phyloP scores from a whole-genome alignment of 2,797 vertebrate species.

The Lepus townsendii region DNA sequence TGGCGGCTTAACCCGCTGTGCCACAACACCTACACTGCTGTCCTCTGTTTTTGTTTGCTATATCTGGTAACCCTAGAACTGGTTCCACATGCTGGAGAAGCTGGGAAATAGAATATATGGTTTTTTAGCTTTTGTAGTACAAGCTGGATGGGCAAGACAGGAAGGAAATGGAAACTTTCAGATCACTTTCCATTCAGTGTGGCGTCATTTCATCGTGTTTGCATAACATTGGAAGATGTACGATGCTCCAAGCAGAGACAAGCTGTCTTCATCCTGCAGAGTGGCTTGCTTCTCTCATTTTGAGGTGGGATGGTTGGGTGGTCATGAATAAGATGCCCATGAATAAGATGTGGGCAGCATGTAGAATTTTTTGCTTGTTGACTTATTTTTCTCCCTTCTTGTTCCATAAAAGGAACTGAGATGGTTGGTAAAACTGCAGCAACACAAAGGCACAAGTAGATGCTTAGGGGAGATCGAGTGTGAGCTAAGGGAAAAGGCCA shows the following conservation, averaged over 20 bases:
- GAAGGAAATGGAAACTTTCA: not conserved
- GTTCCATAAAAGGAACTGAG: not conserved
- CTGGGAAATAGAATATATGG: not conserved
- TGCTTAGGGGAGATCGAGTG: not conserved
- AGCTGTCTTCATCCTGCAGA: not conserved
- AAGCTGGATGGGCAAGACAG: not conserved
- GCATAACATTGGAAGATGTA: not conserved
- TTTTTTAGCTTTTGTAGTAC: not conserved
- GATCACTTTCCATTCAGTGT: not conserved
- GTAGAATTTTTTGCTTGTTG: not conserved
- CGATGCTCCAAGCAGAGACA: not conserved
- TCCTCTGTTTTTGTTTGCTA: not conserved
- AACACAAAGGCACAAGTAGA: not conserved
- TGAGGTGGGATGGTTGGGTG: accelerated
- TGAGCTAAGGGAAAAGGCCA: no score
- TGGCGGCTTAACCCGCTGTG: no score
- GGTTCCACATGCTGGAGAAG: not conserved
- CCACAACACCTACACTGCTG: no score
- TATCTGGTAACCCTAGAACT: not conserved
- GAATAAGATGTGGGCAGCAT: not conserved
- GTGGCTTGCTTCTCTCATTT: not conserved
- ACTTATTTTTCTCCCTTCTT: not conserved
- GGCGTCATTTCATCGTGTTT: not conserved
- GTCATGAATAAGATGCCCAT: not conserved
- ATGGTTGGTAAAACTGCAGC: not conserved